These are phyloP conservation scores for Addax nasomaculatus DNA, from an alignment of 2,113 vertebrate genomes.

Conservation along the genomic window DNA sequence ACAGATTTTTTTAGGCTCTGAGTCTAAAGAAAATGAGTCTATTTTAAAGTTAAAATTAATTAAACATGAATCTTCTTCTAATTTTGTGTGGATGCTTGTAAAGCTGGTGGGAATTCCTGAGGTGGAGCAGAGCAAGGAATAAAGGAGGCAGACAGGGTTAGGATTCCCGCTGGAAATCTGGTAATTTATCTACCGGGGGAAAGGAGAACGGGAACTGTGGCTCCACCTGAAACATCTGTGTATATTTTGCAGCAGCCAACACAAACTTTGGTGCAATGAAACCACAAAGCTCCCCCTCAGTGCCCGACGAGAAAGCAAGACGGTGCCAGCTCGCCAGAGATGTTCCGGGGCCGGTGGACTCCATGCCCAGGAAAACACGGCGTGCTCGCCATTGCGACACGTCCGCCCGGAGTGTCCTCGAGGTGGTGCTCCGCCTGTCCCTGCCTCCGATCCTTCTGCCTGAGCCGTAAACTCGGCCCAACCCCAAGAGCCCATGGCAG, in stretches of 20 bases:
- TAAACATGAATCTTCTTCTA: background rate
- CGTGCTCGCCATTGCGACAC: background rate
- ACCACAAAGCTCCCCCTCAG: background rate
- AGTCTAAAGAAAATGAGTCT: background rate
- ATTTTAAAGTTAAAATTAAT: background rate
- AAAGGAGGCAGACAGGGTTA: rapidly evolving
- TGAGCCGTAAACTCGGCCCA: background rate
- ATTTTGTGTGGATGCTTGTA: background rate
- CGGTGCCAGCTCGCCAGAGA: rapidly evolving
- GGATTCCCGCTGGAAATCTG: background rate
- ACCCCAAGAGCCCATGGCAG: background rate
- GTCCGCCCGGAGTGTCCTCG: background rate
- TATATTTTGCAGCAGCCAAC: background rate
- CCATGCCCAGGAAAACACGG: background rate
- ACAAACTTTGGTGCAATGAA: background rate
- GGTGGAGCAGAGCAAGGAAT: background rate
- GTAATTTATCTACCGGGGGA: rapidly evolving
- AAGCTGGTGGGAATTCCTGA: background rate
- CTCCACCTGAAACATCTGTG: background rate
- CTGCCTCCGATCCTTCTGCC: background rate
- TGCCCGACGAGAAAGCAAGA: rapidly evolving
- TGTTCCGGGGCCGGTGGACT: background rate
- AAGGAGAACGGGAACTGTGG: background rate
- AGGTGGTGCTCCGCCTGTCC: rapidly evolving
- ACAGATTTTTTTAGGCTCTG: background rate